Evolutionary conservation across 2,888 invertebrate genomes (phyloP), one percentile per base, ranked within the genome.

Genomic region (Eurytoma adleriae): DNA sequence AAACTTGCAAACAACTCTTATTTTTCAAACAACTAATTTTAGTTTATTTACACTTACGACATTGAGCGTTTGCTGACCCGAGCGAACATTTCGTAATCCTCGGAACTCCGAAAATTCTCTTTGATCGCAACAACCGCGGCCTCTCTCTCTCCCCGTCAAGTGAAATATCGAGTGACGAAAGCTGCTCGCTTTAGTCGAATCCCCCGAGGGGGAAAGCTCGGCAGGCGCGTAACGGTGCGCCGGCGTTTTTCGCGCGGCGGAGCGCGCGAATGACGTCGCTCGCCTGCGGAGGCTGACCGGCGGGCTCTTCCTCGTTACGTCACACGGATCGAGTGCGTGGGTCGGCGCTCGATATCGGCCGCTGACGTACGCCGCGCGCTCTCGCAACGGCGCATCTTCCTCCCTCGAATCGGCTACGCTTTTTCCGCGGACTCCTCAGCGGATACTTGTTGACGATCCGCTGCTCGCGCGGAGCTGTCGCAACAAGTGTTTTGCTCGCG

Each of bases 401-500:
- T 40, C 40, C 40, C 40, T 40, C 40, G 7, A 10, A 40, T 40
- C 7, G 40, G 10, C 40, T 40, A 1, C 40, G 24, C 10, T 40
- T 40, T 40, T 40, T 40, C 40, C 54, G 54, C 54, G n/a, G 16
- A 16, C n/a, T 54, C n/a, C 54, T 16, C n/a, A 1, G 54, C 3
- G 54, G 3, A 54, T 16, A 54, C 54, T 54, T 54, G 54, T 54
- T 54, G 54, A 54, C n/a, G n/a, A 54, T 16, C 16, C n/a, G 54
- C 54, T 14, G 54, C n/a, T 16, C n/a, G 14, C 14, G 14, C n/a
- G 4, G 54, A 54, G 40, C 3, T 14, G 54, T 54, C 40, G 64
- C 64, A 64, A 64, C 64, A 64, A 64, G 64, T 64, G 64, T 64
- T 40, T 30, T 64, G 54, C 54, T n/a, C 54, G 54, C n/a, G n/a